A percentile compares a stretch with the other conserved stretches of the same genome.
Evolutionary conservation across 2,797 vertebrate species (phyloP).

Genomic region (Intellagama lesueurii): DNA sequence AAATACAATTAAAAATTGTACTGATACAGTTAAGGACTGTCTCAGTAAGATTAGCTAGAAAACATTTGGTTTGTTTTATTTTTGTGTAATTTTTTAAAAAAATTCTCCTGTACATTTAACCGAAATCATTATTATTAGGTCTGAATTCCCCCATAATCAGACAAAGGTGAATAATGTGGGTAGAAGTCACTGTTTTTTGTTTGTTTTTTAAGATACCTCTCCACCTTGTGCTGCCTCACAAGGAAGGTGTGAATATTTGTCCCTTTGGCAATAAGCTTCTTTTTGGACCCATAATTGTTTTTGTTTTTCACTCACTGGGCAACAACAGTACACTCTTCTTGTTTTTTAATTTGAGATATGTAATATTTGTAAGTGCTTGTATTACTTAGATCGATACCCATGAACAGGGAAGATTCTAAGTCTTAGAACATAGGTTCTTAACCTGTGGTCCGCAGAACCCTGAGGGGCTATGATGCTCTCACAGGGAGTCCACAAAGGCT

Average conservation of each 20-base stretch:
- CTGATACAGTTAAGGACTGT: not conserved
- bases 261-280: not conserved
- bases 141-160: not conserved
- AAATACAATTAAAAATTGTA: no score
- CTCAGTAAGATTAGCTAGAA: not conserved
- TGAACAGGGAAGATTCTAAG: not conserved
- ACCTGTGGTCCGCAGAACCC: no score
- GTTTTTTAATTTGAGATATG: not conserved
- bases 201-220: not conserved
- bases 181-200: no score
- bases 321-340: not conserved
- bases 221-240: no score
- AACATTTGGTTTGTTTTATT: not conserved
- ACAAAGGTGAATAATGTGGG: not conserved
- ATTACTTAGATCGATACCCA: no score
- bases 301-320: not conserved
- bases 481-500: no score
- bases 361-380: no score
- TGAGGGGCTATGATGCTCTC: no score
- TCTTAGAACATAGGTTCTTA: no score
- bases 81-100: not conserved
- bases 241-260: not conserved
- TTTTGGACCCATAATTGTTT: not conserved
- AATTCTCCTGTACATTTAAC: not conserved
- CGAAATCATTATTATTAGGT: not conserved